Conservation (phyloP, 1,140 invertebrate species). For the Drosophila bocki region DNA sequence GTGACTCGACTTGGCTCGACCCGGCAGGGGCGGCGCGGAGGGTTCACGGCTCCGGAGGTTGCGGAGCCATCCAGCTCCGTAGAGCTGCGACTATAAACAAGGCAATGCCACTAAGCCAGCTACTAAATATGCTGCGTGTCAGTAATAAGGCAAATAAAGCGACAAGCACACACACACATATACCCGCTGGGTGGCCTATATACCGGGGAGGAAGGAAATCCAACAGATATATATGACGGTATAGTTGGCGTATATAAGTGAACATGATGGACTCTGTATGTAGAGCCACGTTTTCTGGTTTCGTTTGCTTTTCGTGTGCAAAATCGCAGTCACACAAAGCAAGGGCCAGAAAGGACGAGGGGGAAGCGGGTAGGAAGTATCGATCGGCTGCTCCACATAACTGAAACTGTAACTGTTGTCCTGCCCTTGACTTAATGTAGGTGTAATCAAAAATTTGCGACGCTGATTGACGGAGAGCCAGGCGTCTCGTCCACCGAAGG, state of each 20-base stretch:
- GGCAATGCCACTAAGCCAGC: conserved; percentile 66
- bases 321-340: conserved; percentile 68
- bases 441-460: conserved; percentile 83
- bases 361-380: conserved; percentile 50
- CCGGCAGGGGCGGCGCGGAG: conserved; percentile 17
- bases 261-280: conserved; percentile 60
- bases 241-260: conserved; percentile 42
- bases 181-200: conserved; percentile 61
- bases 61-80: conserved; percentile 28
- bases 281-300: conserved; percentile 64
- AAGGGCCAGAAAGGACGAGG: conserved; percentile 13
- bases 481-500: conserved; percentile 25
- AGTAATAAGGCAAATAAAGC: conserved; percentile 79
- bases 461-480: conserved; percentile 76
- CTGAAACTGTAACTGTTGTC: conserved; percentile 64
- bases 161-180: conserved; percentile 35
- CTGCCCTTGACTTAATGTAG: conserved; percentile 80
- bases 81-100: conserved; percentile 51
- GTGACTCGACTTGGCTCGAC: conserved; percentile 24
- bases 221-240: conserved; percentile 56
- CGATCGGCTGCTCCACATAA: conserved; percentile 76
- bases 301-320: conserved; percentile 78
- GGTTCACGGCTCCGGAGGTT: conserved; percentile 4
- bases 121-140: conserved; percentile 82
- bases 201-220: conserved; percentile 33